A percentile compares a stretch with the other conserved stretches of the same genome.
Evolutionary conservation across 2,797 vertebrate species (phyloP).

Genomic region (Salarias fasciatus): DNA sequence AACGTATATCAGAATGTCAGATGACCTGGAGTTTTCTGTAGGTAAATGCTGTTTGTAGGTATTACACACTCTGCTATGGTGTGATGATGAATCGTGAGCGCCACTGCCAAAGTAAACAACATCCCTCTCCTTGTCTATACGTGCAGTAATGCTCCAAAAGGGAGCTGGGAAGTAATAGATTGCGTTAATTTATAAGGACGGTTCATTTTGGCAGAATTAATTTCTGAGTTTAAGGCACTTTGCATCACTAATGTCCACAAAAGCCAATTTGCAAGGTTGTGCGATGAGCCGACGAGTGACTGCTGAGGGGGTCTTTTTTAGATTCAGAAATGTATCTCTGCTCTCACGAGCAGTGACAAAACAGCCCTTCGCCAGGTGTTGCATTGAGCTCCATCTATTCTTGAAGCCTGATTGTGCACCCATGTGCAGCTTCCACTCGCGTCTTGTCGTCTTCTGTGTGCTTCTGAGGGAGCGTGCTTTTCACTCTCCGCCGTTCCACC

Average conservation of each 20-base stretch:
- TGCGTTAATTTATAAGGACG: conserved; percentile 64
- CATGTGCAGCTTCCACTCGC: neutral
- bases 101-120: conserved; percentile 44
- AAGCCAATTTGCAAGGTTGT: conserved; percentile 57
- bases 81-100: conserved; percentile 32
- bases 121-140: conserved; percentile 45
- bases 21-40: neutral
- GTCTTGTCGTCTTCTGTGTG: conserved; percentile 11
- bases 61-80: conserved; percentile 21
- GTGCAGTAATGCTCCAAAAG: conserved; percentile 58
- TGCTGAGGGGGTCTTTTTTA: conserved; percentile 24
- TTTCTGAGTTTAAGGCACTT: conserved; percentile 40
- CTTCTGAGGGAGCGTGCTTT: conserved; percentile 4
- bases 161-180: conserved; percentile 53
- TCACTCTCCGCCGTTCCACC: conserved; percentile 4
- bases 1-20: conserved; percentile 13
- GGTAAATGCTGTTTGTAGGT: conserved; percentile 30
- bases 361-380: conserved; percentile 32
- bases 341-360: conserved; percentile 14
- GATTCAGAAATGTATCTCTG: conserved; percentile 26
- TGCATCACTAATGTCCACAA: conserved; percentile 57
- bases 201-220: conserved; percentile 60
- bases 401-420: conserved; percentile 24
- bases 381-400: conserved; percentile 45
- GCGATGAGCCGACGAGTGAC: conserved; percentile 16